Percentiles rank a stretch among this genome's conserved stretches.
These are phyloP conservation scores for Pachypsylla venusta DNA, from an alignment of 1,140 invertebrate species.

Conservation along the genomic window DNA sequence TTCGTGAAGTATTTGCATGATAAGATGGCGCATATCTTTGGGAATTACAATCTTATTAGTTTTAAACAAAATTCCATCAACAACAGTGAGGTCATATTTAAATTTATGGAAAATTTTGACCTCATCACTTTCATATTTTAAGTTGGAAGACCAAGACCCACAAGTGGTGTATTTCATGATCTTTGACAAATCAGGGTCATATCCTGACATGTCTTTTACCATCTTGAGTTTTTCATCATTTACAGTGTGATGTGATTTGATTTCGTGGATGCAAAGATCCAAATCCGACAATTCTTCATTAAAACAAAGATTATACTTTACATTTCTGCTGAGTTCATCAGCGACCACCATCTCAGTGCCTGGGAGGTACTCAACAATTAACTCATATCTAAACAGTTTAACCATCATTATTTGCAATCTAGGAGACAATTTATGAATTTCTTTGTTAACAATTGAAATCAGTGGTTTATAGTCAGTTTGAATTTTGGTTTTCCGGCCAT, in stretches of 20 bases:
- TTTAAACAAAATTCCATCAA: constrained; percentile 10
- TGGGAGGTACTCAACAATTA: constrained; percentile 28
- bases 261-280: background rate
- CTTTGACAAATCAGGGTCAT: background rate
- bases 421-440: constrained; percentile 27
- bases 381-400: constrained; percentile 29
- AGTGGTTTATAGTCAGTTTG: constrained; percentile 33
- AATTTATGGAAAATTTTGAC: background rate
- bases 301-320: background rate
- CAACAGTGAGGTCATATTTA: background rate
- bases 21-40: background rate
- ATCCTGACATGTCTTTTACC: background rate
- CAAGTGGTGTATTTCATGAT: background rate
- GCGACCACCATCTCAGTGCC: constrained; percentile 18
- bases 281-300: background rate
- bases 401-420: constrained; percentile 30
- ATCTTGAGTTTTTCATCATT: background rate
- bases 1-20: too few species aligned
- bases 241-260: background rate
- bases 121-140: background rate
- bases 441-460: constrained; percentile 29
- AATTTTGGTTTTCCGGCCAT: constrained; percentile 26
- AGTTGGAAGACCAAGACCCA: background rate
- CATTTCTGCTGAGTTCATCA: constrained; percentile 18
- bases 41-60: constrained; percentile 11